Percentiles rank a stretch among this genome's conserved stretches.
phyloP scores from a whole-genome alignment of 1,140 invertebrate genomes.

The Lepidotrigona ventralis region DNA sequence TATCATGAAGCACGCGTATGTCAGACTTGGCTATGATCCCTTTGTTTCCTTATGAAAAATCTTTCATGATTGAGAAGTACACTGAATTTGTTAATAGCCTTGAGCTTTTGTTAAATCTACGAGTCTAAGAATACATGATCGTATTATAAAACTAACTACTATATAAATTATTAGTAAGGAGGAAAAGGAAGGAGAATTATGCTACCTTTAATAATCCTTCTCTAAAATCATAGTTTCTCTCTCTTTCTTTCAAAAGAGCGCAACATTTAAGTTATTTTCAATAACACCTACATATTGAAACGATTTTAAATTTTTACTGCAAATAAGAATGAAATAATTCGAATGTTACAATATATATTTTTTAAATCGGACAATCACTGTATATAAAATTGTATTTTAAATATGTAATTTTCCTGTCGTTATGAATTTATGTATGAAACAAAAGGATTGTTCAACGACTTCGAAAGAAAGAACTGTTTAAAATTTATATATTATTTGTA shows the following conservation, averaged over 20 bases:
- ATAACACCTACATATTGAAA: not conserved
- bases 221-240: conserved; percentile 44
- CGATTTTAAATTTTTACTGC: not conserved
- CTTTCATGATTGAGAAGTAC: conserved; percentile 22
- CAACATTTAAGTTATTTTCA: conserved; percentile 42
- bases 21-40: conserved; percentile 32
- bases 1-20: conserved; percentile 43
- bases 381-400: not conserved
- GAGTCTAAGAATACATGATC: conserved; percentile 35
- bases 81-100: conserved; percentile 39
- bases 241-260: conserved; percentile 28
- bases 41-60: conserved; percentile 43
- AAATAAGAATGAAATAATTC: not conserved
- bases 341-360: not conserved
- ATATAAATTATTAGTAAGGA: conserved; percentile 37
- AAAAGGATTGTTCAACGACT: not conserved
- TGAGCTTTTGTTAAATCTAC: conserved; percentile 21
- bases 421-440: conserved; percentile 8
- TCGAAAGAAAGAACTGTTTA: not conserved
- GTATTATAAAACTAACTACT: conserved; percentile 37
- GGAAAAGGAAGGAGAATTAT: conserved; percentile 26
- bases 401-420: not conserved
- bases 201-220: conserved; percentile 27
- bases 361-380: not conserved
- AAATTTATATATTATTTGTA: not conserved